Evolutionary conservation across 2,888 invertebrate species (phyloP).

Genomic region (Epirrhoe tristata): DNA sequence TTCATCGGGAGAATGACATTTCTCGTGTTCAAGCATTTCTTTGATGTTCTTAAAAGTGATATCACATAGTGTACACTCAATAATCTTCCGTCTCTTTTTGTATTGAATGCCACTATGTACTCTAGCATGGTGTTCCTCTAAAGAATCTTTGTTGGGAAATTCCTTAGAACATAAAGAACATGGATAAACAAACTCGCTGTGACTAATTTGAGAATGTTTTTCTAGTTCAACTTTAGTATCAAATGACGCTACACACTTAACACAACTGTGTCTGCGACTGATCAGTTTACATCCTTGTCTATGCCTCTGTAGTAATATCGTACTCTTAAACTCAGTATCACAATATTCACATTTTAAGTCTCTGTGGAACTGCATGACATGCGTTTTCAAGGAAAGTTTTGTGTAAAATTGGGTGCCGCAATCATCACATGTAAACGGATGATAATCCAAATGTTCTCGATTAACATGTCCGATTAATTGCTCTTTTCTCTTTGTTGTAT

Average conservation of each 20-base stretch:
- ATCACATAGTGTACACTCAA: conserved; percentile 62
- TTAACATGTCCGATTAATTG: conserved; percentile 62
- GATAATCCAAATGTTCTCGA: conserved; percentile 64
- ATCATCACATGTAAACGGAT: conserved; percentile 61
- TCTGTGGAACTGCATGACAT: conserved; percentile 59
- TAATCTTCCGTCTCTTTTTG: conserved; percentile 58
- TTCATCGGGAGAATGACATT: conserved; percentile 49
- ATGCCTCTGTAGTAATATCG: conserved; percentile 50
- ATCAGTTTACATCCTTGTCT: conserved; percentile 51
- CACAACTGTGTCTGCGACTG: conserved; percentile 49
- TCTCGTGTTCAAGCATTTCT: conserved; percentile 57
- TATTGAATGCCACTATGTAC: conserved; percentile 60
- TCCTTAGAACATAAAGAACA: conserved; percentile 60
- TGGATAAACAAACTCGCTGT: conserved; percentile 52
- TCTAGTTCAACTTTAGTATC: conserved; percentile 49
- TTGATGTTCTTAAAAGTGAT: conserved; percentile 55
- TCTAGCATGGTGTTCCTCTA: conserved; percentile 59
- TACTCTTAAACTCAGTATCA: conserved; percentile 55
- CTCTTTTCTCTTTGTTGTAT: conserved; percentile 59
- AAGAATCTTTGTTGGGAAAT: conserved; percentile 48
- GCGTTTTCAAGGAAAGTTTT: conserved; percentile 57
- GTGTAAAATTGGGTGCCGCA: conserved; percentile 66
- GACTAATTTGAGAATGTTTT: conserved; percentile 53
- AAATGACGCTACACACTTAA: conserved; percentile 59
- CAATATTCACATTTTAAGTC: conserved; percentile 60